A percentile compares a stretch with the other conserved stretches of the same genome.
Evolutionary conservation across 2,113 vertebrate species (phyloP).

Genomic region (Morone chrysops): DNA sequence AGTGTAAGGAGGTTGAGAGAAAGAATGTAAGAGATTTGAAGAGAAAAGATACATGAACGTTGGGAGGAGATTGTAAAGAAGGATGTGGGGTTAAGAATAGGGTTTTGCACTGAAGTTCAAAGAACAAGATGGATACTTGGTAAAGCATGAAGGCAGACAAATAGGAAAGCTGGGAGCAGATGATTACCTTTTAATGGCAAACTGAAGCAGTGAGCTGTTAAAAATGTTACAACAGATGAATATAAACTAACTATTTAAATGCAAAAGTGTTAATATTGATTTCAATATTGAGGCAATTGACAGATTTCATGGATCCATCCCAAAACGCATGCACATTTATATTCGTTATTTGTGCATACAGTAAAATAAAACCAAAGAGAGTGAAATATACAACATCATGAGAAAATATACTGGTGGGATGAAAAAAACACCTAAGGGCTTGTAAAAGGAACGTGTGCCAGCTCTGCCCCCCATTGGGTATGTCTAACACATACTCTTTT

Average conservation of each 20-base stretch:
- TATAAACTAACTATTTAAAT: constrained; percentile 17
- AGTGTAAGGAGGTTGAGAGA: background rate
- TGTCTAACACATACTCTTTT: constrained; percentile 9
- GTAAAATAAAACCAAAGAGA: too few species aligned
- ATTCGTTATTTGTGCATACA: too few species aligned
- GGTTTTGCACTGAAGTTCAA: constrained; percentile 9
- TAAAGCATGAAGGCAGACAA: constrained; percentile 19
- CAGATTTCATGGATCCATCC: constrained; percentile 21
- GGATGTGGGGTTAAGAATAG: background rate
- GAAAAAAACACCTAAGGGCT: too few species aligned
- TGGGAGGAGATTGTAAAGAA: background rate
- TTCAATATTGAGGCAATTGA: constrained; percentile 17
- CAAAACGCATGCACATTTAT: constrained; percentile 13
- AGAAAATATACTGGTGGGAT: too few species aligned
- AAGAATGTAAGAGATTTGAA: constrained; percentile 5
- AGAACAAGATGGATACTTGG: constrained; percentile 12
- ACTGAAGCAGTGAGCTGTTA: constrained; percentile 22
- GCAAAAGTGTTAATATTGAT: constrained; percentile 34
- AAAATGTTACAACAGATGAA: constrained; percentile 23
- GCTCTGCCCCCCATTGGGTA: background rate
- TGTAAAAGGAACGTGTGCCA: constrained; percentile 5
- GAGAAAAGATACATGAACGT: constrained; percentile 8
- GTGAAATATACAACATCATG: too few species aligned
- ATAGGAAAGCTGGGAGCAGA: constrained; percentile 1
- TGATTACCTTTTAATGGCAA: constrained; percentile 32